Percentiles rank a stretch among this genome's conserved stretches.
phyloP scores from a whole-genome alignment of 2,888 invertebrate species.

The Hofmannophila pseudospretella region DNA sequence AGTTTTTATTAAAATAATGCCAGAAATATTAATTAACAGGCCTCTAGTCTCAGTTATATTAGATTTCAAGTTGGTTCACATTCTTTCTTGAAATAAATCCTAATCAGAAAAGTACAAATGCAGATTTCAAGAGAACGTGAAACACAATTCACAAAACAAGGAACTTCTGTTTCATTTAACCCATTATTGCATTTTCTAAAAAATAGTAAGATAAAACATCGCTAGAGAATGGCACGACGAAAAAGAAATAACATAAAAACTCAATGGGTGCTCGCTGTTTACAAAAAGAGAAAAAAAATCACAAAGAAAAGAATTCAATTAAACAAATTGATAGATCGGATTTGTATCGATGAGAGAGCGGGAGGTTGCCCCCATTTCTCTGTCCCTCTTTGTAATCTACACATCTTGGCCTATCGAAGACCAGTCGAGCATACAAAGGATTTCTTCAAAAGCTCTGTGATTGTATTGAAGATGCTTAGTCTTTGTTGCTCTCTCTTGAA shows the following conservation, averaged over 20 bases:
- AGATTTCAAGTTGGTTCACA: too few relatives aligned
- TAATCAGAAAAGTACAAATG: too few relatives aligned
- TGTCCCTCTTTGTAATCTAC: slow-evolving; percentile 56
- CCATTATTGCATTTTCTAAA: slow-evolving; percentile 20
- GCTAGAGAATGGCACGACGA: slow-evolving; percentile 24
- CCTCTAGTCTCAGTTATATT: too few relatives aligned
- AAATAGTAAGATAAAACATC: slow-evolving; percentile 21
- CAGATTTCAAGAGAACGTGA: background rate
- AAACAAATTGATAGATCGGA: slow-evolving; percentile 57
- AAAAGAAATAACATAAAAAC: slow-evolving; percentile 54
- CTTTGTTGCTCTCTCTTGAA: too few relatives aligned
- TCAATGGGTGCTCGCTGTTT: slow-evolving; percentile 49
- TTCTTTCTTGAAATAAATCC: too few relatives aligned
- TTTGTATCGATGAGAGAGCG: slow-evolving; percentile 20
- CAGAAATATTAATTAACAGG: too few relatives aligned
- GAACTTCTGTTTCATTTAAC: slow-evolving; percentile 5
- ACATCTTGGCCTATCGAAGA: slow-evolving; percentile 42
- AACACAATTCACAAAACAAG: background rate
- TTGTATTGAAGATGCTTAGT: too few relatives aligned
- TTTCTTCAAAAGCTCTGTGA: slow-evolving; percentile 38
- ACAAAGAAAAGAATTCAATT: slow-evolving; percentile 60
- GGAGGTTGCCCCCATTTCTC: slow-evolving; percentile 35
- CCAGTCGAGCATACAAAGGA: slow-evolving; percentile 51
- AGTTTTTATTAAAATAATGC: too few relatives aligned
- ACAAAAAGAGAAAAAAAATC: slow-evolving; percentile 51